Evolutionary conservation across 2,797 vertebrate genomes (phyloP).

Genomic region (Melanogrammus aeglefinus): DNA sequence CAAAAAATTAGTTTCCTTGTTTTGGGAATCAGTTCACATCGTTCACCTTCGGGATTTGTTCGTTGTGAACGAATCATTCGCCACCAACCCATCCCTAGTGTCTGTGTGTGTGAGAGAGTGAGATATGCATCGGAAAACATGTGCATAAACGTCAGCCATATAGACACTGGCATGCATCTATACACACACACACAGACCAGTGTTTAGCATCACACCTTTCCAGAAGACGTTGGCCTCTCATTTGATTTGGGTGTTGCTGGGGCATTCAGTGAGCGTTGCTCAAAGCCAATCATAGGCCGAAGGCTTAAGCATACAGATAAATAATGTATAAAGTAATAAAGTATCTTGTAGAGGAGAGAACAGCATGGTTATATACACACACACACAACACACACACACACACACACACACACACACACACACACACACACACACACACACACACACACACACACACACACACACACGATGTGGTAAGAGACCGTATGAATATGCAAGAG

Average conservation of each 20-base stretch:
- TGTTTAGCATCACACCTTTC: neutral
- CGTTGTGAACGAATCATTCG: no score
- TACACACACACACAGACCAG: neutral
- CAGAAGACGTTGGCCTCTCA: neutral
- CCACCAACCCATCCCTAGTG: no score
- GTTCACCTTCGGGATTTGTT: no score
- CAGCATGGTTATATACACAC: constrained; percentile 31
- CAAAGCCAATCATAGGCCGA: constrained; percentile 31
- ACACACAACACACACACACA: neutral
- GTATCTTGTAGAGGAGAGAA: constrained; percentile 22
- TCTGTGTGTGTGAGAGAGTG: neutral
- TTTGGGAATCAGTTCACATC: no score
- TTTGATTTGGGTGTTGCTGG: constrained; percentile 20
- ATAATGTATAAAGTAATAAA: no score
- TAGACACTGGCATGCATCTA: neutral
- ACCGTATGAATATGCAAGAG: neutral
- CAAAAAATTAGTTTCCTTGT: no score
- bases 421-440: neutral
- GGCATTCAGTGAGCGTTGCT: constrained; percentile 25
- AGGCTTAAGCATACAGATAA: constrained; percentile 39
- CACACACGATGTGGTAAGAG: neutral
- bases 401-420: neutral
- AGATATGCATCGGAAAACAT: neutral
- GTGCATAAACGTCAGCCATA: neutral
- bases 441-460: neutral